Conservation (phyloP, 2,888 invertebrate species). For the Epinotia brunnichana region DNA sequence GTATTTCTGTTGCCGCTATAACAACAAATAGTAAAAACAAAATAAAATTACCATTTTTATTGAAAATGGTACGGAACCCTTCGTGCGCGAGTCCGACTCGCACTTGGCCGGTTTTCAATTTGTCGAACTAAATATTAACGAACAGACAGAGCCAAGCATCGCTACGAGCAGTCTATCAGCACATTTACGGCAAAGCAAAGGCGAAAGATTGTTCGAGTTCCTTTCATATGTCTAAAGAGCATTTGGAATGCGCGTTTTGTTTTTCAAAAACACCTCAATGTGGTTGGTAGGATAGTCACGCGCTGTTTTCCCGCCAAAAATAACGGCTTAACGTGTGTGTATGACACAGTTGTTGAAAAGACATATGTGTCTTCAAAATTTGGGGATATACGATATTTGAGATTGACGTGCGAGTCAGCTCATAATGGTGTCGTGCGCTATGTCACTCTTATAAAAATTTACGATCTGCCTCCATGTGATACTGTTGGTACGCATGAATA, state of each 20-base stretch:
- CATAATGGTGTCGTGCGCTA: constrained; percentile 62
- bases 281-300: constrained; percentile 67
- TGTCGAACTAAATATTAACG: too few relatives aligned
- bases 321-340: constrained; percentile 56
- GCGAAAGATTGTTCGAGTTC: constrained; percentile 20
- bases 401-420: constrained; percentile 43
- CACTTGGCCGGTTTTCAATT: too few relatives aligned
- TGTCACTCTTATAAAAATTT: constrained; percentile 74
- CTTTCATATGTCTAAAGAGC: constrained; percentile 56
- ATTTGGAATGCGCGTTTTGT: constrained; percentile 67
- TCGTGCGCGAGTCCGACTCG: too few relatives aligned
- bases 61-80: too few relatives aligned
- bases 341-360: constrained; percentile 19
- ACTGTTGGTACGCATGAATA: constrained; percentile 51
- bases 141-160: too few relatives aligned
- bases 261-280: constrained; percentile 56
- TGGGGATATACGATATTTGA: constrained; percentile 19
- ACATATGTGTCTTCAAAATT: constrained; percentile 10
- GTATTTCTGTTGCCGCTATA: too few relatives aligned
- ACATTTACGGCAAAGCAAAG: background rate
- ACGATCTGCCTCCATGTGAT: constrained; percentile 65
- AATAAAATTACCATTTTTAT: too few relatives aligned
- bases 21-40: too few relatives aligned
- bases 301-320: constrained; percentile 64
- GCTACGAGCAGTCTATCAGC: too few relatives aligned